A percentile compares a stretch with the other conserved stretches of the same genome.
Conservation (phyloP, 2,888 invertebrate genomes). For the Eupithecia subfuscata region DNA sequence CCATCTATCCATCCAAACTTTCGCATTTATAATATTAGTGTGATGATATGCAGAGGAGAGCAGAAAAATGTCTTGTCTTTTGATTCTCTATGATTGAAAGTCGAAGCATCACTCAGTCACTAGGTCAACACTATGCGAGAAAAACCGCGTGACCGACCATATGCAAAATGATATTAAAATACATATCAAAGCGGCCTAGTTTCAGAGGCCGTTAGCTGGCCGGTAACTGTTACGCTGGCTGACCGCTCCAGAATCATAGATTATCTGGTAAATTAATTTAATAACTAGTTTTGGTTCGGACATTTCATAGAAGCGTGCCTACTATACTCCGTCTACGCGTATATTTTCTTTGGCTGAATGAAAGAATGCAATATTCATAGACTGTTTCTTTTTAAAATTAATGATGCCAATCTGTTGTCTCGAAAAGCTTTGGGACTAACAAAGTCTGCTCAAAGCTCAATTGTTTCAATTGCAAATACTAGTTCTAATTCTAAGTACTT, state of each 20-base stretch:
- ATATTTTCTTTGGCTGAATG: neutral
- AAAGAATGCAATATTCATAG: no score
- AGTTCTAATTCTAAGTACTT: no score
- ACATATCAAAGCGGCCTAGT: constrained; percentile 8
- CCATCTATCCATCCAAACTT: no score
- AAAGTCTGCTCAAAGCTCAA: no score
- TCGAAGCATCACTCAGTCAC: neutral
- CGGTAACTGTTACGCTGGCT: neutral
- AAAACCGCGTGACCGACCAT: constrained; percentile 1
- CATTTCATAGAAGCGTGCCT: neutral
- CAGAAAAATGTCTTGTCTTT: no score
- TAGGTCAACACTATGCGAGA: constrained; percentile 1
- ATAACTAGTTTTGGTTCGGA: neutral
- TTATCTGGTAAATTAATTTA: constrained; percentile 7
- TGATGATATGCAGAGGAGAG: no score
- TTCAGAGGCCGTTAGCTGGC: neutral
- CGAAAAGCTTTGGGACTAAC: no score
- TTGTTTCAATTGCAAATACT: no score
- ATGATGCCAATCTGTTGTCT: no score
- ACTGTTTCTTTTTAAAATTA: no score
- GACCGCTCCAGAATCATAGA: constrained; percentile 12
- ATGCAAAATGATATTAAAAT: constrained; percentile 13
- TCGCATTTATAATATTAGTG: no score
- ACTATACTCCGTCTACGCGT: neutral
- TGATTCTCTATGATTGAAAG: neutral